A percentile compares a stretch with the other conserved stretches of the same genome.
These are phyloP conservation scores for Lycorma delicatula DNA, from an alignment of 1,140 invertebrate genomes.

Conservation along the genomic window DNA sequence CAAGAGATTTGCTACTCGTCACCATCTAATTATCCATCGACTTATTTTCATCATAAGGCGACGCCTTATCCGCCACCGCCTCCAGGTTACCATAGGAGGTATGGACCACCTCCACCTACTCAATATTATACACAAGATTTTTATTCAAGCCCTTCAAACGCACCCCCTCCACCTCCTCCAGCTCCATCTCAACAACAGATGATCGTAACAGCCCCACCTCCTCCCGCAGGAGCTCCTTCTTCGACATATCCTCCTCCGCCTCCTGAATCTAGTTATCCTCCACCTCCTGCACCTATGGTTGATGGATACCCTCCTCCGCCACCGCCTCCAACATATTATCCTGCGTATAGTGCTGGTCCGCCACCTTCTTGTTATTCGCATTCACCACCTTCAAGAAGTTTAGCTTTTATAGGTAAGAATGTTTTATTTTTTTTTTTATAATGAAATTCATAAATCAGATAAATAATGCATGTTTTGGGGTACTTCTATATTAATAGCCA, in stretches of 20 bases:
- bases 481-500: too few species aligned
- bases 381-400: constrained; percentile 50
- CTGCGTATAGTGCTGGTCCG: constrained; percentile 46
- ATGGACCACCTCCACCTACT: constrained; percentile 25
- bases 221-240: constrained; percentile 35
- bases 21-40: constrained; percentile 42
- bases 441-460: constrained; percentile 46
- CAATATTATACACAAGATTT: constrained; percentile 36
- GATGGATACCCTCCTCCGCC: constrained; percentile 43
- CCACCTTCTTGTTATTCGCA: constrained; percentile 57
- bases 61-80: constrained; percentile 32
- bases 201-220: constrained; percentile 35
- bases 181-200: constrained; percentile 20
- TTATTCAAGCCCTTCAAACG: constrained; percentile 20
- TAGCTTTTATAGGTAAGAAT: constrained; percentile 38
- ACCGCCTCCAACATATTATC: constrained; percentile 37
- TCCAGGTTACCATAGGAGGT: constrained; percentile 31
- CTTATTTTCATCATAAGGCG: constrained; percentile 35
- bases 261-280: constrained; percentile 35
- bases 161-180: constrained; percentile 21
- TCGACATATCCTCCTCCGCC: constrained; percentile 35
- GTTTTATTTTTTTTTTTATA: too few species aligned
- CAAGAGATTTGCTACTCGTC: constrained; percentile 50
- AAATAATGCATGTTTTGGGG: too few species aligned
- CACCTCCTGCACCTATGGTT: constrained; percentile 52